Evolutionary conservation across 1,140 invertebrate genomes (phyloP), one percentile per base, ranked within the genome.

Genomic region (Archegozetes longisetosus): DNA sequence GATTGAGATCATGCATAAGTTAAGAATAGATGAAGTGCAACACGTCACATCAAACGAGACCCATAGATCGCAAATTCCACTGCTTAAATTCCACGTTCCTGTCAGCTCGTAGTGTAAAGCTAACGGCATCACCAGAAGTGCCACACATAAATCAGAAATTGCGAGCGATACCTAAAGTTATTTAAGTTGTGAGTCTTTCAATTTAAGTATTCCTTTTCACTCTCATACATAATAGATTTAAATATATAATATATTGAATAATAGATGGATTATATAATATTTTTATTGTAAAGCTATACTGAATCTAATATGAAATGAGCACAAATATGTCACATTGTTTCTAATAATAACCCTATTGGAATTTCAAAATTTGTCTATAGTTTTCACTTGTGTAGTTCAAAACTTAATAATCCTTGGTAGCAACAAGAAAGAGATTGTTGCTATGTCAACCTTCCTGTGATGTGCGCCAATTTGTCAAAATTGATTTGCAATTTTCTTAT

Each of bases 21-120:
- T 94, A 53, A 94, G 76, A 65, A 95, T 96, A 64, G 88, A 93
- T 0, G 92, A 91, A 0, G 92, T 96, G 73, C 91, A 88, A 82
- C 94, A 88, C 82, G 90, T 90, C 1, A 96, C 91, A 73, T 96
- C 93, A 23, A 93, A 82, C 0, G 90, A 88, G 59, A 92, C 65
- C 70, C 70, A 73, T 27, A 73, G 78, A 69, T 91, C 85, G 73
- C 89, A 93, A 63, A 89, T 78, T 40, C 84, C 77, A 20, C 80
- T 77, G 54, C 87, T 86, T 62, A 91, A 87, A 64, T 81, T 81
- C 88, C 88, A 92, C 57, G 78, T 80, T 50, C 86, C 85, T 25
- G 73, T 61, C 81, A 80, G 66, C 84, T 84, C 71, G 83, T 84
- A 71, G 83, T 86, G 58, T 82, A 82, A 75, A 82, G 82, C 63